Evolutionary conservation across 2,113 vertebrate genomes (phyloP), one percentile per base, ranked within the genome.

Genomic region (Chlamydotis undulata): DNA sequence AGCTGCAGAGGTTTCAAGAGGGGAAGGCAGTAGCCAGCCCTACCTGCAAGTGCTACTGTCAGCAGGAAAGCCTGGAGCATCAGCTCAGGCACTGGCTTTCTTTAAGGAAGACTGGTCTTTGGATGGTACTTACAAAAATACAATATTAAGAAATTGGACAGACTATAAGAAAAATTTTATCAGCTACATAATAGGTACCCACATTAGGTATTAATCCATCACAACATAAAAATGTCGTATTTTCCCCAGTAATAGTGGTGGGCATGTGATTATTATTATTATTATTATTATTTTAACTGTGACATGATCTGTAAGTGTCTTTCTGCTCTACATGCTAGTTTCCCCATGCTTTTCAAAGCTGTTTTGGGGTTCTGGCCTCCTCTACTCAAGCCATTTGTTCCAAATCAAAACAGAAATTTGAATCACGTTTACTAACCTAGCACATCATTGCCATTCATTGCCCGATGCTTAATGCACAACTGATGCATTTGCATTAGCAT

Each of bases 21-120:
- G 7, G 12, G 12, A 87, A 47, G 2, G 15, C 19, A 57, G 41
- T 0, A 50, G 31, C 56, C 81, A 94, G 47, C 24, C 37, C 55
- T 7, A 56, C 70, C 53, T 75, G 19, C 6, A 41, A 31, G 6
- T 19, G 22, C 71, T 45, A 16, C n/a, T 0, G 0, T 7, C 21
- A 21, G 23, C 78, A 56, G 9, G 39, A 76, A 52, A 83, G n/a
- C 4, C 18, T 11, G 50, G 23, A 63, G 45, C 19, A 57, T 18
- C 14, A 21, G 25, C 8, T 22, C 23, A 84, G 10, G 49, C 41
- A 47, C 16, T 45, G 28, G 14, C 23, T 85, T 21, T 31, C n/a
- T 63, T 9, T 16, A 24, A 28, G 55, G 23, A 70, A 75, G 18
- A 21, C 0, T 18, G 24, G 12, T 47, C 63, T 90, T 81, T 19